Conservation (phyloP, 2,797 vertebrate genomes). For the Leontopithecus rosalia region DNA sequence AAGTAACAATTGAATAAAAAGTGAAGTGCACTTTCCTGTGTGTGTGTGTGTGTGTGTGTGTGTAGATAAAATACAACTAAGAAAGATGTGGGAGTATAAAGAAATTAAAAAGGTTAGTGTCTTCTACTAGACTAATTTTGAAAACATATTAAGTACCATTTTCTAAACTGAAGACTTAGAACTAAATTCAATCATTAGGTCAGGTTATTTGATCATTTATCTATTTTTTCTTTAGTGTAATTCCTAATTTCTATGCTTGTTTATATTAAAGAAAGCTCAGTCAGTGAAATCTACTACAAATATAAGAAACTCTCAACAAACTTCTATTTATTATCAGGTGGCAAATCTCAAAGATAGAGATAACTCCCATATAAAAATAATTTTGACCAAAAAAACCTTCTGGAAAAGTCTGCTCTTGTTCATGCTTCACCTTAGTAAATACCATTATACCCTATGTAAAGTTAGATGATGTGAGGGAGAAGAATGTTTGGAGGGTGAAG, state of each 20-base stretch:
- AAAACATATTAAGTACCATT: slow-evolving; percentile 51
- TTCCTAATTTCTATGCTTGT: slow-evolving; percentile 11
- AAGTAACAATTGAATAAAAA: slow-evolving; percentile 85
- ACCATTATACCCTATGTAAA: neutral
- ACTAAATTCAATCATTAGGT: slow-evolving; percentile 36
- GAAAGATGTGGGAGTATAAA: slow-evolving; percentile 74
- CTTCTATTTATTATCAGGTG: neutral
- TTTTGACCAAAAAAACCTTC: neutral
- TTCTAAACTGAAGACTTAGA: neutral
- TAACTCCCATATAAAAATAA: neutral
- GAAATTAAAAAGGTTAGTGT: slow-evolving; percentile 59
- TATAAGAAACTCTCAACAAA: slow-evolving; percentile 36
- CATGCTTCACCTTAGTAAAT: neutral
- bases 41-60: slow-evolving; percentile 50
- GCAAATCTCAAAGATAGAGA: slow-evolving; percentile 7
- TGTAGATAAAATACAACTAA: neutral
- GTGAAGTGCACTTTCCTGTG: slow-evolving; percentile 59
- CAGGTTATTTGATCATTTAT: neutral
- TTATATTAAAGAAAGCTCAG: neutral
- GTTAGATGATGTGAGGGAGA: neutral
- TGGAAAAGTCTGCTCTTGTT: neutral
- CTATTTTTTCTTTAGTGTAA: neutral
- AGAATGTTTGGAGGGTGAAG: neutral
- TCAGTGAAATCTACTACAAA: neutral
- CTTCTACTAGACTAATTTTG: slow-evolving; percentile 65